Evolutionary conservation across 2,113 vertebrate genomes (phyloP).

Genomic region (Triplophysa tibetana): DNA sequence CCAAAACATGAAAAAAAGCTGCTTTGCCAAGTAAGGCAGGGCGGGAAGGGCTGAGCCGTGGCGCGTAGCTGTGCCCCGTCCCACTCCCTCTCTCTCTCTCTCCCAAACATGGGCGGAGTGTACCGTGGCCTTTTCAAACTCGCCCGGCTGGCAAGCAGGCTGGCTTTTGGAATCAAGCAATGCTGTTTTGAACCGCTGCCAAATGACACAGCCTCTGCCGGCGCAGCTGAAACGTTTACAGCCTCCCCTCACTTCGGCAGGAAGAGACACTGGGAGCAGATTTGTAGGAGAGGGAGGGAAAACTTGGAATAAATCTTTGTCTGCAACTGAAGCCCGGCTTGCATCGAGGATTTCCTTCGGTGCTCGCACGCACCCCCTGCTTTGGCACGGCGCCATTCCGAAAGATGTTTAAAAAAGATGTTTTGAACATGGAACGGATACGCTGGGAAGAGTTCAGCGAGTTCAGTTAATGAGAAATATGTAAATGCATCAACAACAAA

Average conservation of each 20-base stretch:
- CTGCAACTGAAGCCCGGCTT: constrained; percentile 25
- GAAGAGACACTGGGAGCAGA: constrained; percentile 67
- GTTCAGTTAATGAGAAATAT: constrained; percentile 75
- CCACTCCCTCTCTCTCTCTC: constrained; percentile 8
- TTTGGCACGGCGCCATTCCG: constrained; percentile 17
- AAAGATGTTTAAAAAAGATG: constrained; percentile 21
- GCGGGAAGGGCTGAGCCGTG: constrained; percentile 31
- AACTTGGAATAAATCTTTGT: constrained; percentile 40
- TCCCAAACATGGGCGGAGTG: constrained; percentile 48
- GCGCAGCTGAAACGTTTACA: constrained; percentile 77
- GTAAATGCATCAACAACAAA: constrained; percentile 82
- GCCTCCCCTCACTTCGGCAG: constrained; percentile 64
- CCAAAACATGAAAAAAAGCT: constrained; percentile 20
- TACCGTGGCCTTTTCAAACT: constrained; percentile 44
- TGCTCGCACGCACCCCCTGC: constrained; percentile 1
- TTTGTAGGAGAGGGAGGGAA: constrained; percentile 47
- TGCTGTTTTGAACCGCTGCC: constrained; percentile 69
- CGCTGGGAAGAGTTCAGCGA: constrained; percentile 66
- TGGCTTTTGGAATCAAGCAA: constrained; percentile 53
- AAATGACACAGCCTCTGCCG: constrained; percentile 69
- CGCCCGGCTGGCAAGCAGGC: constrained; percentile 33
- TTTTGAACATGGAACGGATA: constrained; percentile 29
- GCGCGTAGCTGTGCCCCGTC: constrained; percentile 19
- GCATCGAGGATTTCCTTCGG: constrained; percentile 19
- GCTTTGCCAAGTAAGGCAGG: constrained; percentile 23